Percentiles rank a stretch among this genome's conserved stretches.
phyloP scores from a whole-genome alignment of 2,113 vertebrate species.

The Cinclus mexicanus region DNA sequence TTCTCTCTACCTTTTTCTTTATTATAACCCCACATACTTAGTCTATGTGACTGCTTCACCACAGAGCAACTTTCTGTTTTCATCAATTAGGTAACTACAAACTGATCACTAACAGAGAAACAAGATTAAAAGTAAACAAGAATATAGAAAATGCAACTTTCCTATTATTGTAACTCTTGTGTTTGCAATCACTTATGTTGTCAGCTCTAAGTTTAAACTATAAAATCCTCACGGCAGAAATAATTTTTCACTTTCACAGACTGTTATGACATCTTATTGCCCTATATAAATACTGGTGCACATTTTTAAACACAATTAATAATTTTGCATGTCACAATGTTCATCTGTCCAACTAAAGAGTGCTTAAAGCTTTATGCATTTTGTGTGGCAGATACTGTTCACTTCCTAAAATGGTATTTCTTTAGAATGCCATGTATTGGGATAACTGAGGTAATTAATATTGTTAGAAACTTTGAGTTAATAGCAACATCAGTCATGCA shows the following conservation, averaged over 20 bases:
- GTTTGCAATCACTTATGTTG: not conserved
- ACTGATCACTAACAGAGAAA: not conserved
- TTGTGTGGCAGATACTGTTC: not conserved
- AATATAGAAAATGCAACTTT: not conserved
- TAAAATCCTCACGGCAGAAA: not conserved
- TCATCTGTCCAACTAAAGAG: not conserved
- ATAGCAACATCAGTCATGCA: not conserved
- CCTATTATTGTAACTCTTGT: not conserved
- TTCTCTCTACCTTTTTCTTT: not conserved
- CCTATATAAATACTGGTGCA: not conserved
- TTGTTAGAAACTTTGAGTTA: not conserved
- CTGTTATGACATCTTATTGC: not conserved
- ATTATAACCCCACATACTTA: not conserved
- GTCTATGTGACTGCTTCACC: not conserved
- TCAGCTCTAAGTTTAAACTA: not conserved
- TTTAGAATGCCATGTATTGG: not conserved
- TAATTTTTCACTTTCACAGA: conserved; percentile 4
- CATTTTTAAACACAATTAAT: not conserved
- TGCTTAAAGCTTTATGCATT: not conserved
- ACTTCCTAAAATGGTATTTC: conserved; percentile 2
- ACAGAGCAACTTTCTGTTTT: not conserved
- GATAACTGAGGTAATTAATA: not conserved
- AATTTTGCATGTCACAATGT: not conserved
- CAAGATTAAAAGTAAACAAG: not conserved
- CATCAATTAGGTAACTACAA: not conserved